phyloP scores from a whole-genome alignment of 2,888 invertebrate genomes.

The Panorpa germanica region DNA sequence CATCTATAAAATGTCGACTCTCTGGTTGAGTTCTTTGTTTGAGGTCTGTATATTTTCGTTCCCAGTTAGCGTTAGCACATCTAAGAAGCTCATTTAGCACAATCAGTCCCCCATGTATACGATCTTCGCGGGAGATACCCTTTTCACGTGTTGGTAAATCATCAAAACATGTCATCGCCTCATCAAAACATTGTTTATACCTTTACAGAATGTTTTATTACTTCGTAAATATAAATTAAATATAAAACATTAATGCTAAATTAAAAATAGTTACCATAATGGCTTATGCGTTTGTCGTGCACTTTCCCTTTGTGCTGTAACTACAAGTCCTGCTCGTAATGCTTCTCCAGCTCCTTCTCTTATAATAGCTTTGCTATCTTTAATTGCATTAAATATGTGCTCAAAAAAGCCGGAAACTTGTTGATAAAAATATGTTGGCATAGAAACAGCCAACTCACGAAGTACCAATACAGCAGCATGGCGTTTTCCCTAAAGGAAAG shows the following conservation, averaged over 20 bases:
- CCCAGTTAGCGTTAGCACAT: constrained; percentile 78
- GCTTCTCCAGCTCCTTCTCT: constrained; percentile 89
- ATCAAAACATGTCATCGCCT: constrained; percentile 65
- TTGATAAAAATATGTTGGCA: constrained; percentile 95
- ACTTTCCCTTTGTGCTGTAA: constrained; percentile 91
- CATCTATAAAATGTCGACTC: constrained; percentile 13
- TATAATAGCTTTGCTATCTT: constrained; percentile 79
- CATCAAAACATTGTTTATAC: constrained; percentile 84
- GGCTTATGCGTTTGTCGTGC: constrained; percentile 78
- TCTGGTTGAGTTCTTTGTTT: constrained; percentile 36
- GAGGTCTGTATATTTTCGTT: constrained; percentile 54
- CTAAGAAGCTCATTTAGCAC: constrained; percentile 86
- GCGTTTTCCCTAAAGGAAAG: constrained; percentile 42
- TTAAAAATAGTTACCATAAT: constrained; percentile 42
- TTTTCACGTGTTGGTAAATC: constrained; percentile 45
- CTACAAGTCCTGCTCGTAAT: constrained; percentile 81
- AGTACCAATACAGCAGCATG: constrained; percentile 85
- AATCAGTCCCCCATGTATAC: constrained; percentile 80
- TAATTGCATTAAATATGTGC: constrained; percentile 75
- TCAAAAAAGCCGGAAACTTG: constrained; percentile 89
- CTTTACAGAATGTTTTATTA: constrained; percentile 15
- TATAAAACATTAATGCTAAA: constrained; percentile 3
- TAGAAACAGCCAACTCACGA: constrained; percentile 83
- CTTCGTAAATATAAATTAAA: too few relatives aligned
- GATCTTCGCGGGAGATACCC: constrained; percentile 70